These are phyloP conservation scores for Sycophila texana DNA, from an alignment of 2,888 invertebrate species.

Conservation along the genomic window DNA sequence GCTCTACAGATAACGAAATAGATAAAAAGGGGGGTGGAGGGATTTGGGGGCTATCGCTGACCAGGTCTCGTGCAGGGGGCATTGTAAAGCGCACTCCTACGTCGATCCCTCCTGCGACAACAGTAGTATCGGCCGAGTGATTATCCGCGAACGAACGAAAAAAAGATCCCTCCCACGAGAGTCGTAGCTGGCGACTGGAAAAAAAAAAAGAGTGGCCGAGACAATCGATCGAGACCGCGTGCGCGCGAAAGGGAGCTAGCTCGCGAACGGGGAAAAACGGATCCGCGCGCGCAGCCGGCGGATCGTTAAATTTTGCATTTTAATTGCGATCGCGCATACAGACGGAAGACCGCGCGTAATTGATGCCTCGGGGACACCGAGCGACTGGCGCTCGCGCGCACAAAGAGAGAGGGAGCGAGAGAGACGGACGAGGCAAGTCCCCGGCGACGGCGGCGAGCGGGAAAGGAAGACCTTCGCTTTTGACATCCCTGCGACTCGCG, in stretches of 20 bases:
- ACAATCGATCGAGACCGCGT: not conserved
- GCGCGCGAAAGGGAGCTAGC: not conserved
- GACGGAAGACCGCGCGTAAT: constrained; percentile 59
- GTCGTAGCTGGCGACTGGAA: not conserved
- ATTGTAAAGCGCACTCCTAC: too few species aligned
- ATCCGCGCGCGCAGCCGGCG: constrained; percentile 26
- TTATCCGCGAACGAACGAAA: too few species aligned
- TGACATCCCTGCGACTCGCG: constrained; percentile 62
- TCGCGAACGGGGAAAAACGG: constrained; percentile 28
- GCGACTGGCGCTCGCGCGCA: too few species aligned
- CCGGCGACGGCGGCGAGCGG: constrained; percentile 41
- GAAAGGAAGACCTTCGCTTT: constrained; percentile 53
- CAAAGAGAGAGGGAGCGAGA: too few species aligned
- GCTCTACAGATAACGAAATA: too few species aligned
- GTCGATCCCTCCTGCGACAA: not conserved
- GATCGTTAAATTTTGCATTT: constrained; percentile 68
- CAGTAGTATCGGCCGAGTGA: not conserved
- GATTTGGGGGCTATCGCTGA: too few species aligned
- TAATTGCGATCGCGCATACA: constrained; percentile 64
- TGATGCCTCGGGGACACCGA: constrained; percentile 65
- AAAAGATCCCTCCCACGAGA: too few species aligned
- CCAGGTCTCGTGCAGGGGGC: too few species aligned
- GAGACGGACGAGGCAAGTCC: constrained; percentile 38
- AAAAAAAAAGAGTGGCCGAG: not conserved
- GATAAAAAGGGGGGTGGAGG: too few species aligned